Percentiles rank a stretch among this genome's conserved stretches.
phyloP scores from a whole-genome alignment of 2,888 invertebrate species.

The Spicauda simplicius region DNA sequence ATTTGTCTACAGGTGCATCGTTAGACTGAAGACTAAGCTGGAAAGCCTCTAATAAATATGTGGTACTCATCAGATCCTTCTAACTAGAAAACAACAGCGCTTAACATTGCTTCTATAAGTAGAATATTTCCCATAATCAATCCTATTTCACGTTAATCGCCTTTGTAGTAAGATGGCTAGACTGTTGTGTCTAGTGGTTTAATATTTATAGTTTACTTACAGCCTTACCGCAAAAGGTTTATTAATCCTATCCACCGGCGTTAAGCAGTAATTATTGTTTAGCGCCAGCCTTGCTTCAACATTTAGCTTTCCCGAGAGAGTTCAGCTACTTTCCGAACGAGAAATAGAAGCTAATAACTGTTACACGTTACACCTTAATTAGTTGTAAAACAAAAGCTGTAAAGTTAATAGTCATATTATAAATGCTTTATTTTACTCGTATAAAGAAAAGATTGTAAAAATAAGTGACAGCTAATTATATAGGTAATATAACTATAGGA shows the following conservation, averaged over 20 bases:
- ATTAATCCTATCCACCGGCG: conserved; percentile 12
- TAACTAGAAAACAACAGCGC: no score
- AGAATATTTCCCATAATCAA: no score
- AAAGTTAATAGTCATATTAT: not conserved
- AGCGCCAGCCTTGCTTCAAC: conserved; percentile 25
- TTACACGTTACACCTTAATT: conserved; percentile 15
- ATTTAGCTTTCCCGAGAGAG: conserved; percentile 29
- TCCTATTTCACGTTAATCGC: no score
- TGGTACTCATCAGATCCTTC: no score
- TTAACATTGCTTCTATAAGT: no score
- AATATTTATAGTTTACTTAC: not conserved
- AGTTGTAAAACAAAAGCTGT: conserved; percentile 4
- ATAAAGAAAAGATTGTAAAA: not conserved
- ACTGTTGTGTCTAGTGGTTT: not conserved
- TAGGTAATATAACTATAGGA: no score
- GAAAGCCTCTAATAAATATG: no score
- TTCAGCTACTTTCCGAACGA: conserved; percentile 25
- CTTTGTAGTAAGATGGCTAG: no score
- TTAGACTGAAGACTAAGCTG: no score
- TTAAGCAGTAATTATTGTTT: conserved; percentile 33
- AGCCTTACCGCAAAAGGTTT: not conserved
- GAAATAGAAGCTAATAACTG: conserved; percentile 26
- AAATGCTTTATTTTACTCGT: not conserved
- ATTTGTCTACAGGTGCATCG: no score
- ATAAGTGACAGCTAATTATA: no score